Percentiles rank a stretch among this genome's conserved stretches.
Conservation (phyloP, 2,113 vertebrate genomes). For the Macrotis lagotis region DNA sequence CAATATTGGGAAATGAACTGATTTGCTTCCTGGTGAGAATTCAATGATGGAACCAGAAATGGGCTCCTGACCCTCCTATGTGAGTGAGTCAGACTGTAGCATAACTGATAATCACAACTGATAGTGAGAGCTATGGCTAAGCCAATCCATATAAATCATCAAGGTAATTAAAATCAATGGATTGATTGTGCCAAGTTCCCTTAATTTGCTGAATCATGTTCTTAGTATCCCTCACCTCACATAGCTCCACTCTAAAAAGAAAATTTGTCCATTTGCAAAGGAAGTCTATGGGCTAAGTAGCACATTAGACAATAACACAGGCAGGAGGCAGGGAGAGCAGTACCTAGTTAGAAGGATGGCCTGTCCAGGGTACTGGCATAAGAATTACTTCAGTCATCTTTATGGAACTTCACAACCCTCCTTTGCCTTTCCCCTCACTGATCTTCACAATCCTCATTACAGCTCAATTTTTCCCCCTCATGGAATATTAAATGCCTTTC, state of each 20-base stretch:
- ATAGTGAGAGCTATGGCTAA: background rate
- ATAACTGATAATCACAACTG: background rate
- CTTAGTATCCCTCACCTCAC: accelerated
- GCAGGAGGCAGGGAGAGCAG: background rate
- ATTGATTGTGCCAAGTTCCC: background rate
- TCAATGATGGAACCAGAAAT: constrained; percentile 58
- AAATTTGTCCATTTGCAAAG: background rate
- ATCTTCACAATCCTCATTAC: background rate
- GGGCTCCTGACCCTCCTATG: constrained; percentile 48
- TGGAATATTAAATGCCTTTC: background rate
- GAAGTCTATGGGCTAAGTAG: background rate
- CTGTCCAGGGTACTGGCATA: background rate
- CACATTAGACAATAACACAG: background rate
- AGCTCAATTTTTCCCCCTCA: background rate
- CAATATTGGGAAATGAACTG: constrained; percentile 60
- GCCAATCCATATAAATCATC: no score
- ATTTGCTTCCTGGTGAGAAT: constrained; percentile 54
- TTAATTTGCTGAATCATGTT: background rate
- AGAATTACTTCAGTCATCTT: background rate
- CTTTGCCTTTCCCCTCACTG: background rate
- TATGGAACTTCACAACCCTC: background rate
- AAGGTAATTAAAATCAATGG: background rate
- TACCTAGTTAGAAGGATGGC: background rate
- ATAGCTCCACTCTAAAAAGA: background rate
- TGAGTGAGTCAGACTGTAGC: constrained; percentile 13